Conservation (phyloP, 2,113 vertebrate species). For the Petrocephalus microphthalmus region DNA sequence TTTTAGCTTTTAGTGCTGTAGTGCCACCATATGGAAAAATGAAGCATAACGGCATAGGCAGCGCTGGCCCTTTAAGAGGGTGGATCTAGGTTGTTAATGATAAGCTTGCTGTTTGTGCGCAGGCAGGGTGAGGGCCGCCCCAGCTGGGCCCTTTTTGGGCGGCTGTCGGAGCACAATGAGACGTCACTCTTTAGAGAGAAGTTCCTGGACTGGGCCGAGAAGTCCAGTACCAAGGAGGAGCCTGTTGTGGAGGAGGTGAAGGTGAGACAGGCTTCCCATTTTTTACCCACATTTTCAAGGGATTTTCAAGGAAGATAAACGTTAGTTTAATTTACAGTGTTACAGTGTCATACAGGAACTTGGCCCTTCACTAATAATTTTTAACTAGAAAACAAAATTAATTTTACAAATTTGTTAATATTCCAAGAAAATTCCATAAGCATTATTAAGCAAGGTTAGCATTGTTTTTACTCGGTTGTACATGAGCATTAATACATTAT, state of each 20-base stretch:
- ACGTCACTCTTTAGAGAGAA: constrained; percentile 71
- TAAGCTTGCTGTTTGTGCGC: neutral
- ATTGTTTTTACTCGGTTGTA: neutral
- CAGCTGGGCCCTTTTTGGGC: constrained; percentile 64
- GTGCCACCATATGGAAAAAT: neutral
- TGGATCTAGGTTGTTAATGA: neutral
- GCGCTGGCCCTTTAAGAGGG: neutral
- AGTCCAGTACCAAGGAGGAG: constrained; percentile 53
- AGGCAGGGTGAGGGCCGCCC: constrained; percentile 65
- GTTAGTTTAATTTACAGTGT: neutral
- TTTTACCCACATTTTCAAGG: neutral
- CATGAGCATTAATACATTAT: neutral
- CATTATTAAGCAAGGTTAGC: too few relatives aligned
- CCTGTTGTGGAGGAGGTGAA: constrained; percentile 52
- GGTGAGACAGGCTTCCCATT: constrained; percentile 37
- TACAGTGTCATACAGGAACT: neutral
- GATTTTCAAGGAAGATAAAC: neutral
- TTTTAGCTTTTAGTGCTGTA: neutral
- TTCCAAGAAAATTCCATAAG: neutral
- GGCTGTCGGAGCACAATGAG: constrained; percentile 71
- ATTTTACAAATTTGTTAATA: neutral
- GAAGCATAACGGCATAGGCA: neutral
- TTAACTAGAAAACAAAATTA: neutral
- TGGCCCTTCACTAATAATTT: neutral
- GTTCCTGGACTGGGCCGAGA: constrained; percentile 70